These are phyloP conservation scores for Temnothorax nylanderi DNA, from an alignment of 1,140 invertebrate species.

Conservation along the genomic window DNA sequence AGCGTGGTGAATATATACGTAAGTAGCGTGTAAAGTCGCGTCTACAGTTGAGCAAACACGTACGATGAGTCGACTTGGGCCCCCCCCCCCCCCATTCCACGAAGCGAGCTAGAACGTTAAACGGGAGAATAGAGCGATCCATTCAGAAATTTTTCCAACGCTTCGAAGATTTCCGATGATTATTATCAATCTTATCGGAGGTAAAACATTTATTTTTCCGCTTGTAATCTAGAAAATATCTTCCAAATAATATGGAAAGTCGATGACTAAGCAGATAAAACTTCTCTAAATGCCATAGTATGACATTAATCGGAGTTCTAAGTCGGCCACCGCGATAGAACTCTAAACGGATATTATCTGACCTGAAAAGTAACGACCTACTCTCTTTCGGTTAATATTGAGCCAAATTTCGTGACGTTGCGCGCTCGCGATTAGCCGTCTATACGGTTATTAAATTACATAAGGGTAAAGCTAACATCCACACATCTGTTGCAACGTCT, in stretches of 20 bases:
- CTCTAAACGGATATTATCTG: neutral
- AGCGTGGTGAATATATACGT: conserved; percentile 3
- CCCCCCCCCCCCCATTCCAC: too few relatives aligned
- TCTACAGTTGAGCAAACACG: neutral
- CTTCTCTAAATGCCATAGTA: neutral
- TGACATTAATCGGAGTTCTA: neutral
- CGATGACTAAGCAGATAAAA: neutral
- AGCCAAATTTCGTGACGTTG: conserved; percentile 31
- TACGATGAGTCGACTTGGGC: neutral
- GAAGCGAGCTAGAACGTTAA: neutral
- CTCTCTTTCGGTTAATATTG: neutral
- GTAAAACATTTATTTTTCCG: neutral
- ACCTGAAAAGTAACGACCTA: conserved; percentile 20
- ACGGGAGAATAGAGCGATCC: neutral
- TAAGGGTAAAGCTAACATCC: conserved; percentile 12
- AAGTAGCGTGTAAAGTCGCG: conserved; percentile 33
- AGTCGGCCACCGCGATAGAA: conserved; percentile 2
- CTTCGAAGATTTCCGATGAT: too few relatives aligned
- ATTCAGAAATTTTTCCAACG: neutral
- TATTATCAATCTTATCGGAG: neutral
- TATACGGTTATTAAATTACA: conserved; percentile 30
- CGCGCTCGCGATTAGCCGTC: neutral
- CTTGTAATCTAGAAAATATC: neutral
- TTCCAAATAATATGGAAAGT: neutral
- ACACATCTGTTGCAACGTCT: conserved; percentile 2